phyloP scores from a whole-genome alignment of 2,797 vertebrate genomes.

The Rhadinocentrus ornatus region DNA sequence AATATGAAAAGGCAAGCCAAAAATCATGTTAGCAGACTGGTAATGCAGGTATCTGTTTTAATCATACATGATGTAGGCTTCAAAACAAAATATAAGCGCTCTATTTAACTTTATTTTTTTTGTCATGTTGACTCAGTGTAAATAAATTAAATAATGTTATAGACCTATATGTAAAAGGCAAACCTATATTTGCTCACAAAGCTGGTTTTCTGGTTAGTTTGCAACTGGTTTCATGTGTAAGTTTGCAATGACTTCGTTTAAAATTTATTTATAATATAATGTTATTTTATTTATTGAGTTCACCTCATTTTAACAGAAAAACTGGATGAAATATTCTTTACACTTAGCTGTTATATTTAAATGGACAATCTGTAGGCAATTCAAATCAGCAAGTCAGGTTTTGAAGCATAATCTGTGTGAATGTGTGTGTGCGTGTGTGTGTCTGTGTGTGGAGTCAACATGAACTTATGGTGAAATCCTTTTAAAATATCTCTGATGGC shows the following conservation, averaged over 20 bases:
- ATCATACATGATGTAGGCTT: background rate
- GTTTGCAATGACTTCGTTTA: background rate
- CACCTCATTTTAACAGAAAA: too few species aligned
- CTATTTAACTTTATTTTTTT: too few species aligned
- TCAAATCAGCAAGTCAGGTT: too few species aligned
- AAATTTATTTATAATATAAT: background rate
- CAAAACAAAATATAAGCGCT: too few species aligned
- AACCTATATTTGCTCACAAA: background rate
- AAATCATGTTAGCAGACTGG: background rate
- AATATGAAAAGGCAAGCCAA: background rate
- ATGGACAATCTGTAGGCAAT: too few species aligned
- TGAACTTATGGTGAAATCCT: too few species aligned
- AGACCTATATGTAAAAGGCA: background rate
- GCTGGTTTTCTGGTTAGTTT: too few species aligned
- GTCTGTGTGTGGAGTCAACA: too few species aligned
- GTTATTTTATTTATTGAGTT: background rate
- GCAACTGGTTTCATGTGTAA: background rate
- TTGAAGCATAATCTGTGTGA: too few species aligned
- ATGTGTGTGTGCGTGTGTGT: too few species aligned
- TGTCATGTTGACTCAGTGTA: background rate
- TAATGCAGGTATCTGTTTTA: background rate
- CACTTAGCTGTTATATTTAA: background rate
- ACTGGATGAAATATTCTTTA: background rate
- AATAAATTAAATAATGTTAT: background rate
- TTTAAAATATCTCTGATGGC: too few species aligned